phyloP scores from a whole-genome alignment of 2,113 vertebrate genomes.

The Alethe castanea region DNA sequence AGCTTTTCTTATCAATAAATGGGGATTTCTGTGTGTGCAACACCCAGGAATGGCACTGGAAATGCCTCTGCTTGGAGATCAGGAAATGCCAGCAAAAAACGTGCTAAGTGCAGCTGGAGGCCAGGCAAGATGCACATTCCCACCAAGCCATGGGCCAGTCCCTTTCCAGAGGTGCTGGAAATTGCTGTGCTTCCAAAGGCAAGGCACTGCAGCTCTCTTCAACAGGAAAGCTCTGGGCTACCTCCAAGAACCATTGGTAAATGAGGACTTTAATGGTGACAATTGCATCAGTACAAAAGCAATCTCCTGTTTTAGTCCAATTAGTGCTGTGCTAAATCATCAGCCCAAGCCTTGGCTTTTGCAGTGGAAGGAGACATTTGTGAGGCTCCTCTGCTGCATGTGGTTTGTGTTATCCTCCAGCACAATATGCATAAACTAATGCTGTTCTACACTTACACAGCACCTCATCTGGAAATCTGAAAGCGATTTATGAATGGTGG shows the following conservation, averaged over 20 bases:
- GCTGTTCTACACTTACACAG: conserved; percentile 36
- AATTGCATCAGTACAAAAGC: conserved; percentile 31
- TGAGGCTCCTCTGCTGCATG: conserved; percentile 24
- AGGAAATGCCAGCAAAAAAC: not conserved
- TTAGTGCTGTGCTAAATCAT: conserved; percentile 36
- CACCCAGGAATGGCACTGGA: not conserved
- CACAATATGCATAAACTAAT: conserved; percentile 42
- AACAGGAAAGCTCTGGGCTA: not conserved
- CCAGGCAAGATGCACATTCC: not conserved
- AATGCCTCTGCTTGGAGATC: not conserved
- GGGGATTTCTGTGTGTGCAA: not conserved
- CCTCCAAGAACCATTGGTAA: not conserved
- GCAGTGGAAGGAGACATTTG: conserved; percentile 25
- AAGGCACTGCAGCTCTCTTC: not conserved
- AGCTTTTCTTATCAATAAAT: not conserved
- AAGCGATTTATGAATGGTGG: conserved; percentile 51
- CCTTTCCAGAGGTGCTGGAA: not conserved
- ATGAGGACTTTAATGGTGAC: conserved; percentile 25
- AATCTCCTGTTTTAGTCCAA: conserved; percentile 22
- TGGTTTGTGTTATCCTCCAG: conserved; percentile 39
- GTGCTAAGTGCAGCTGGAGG: not conserved
- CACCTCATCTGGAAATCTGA: conserved; percentile 63
- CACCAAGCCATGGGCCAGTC: not conserved
- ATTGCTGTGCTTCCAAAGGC: not conserved
- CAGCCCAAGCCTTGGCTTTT: not conserved